Evolutionary conservation across 1,140 invertebrate species (phyloP), one percentile per base, ranked within the genome.

Genomic region (Drosophila equinoxialis): DNA sequence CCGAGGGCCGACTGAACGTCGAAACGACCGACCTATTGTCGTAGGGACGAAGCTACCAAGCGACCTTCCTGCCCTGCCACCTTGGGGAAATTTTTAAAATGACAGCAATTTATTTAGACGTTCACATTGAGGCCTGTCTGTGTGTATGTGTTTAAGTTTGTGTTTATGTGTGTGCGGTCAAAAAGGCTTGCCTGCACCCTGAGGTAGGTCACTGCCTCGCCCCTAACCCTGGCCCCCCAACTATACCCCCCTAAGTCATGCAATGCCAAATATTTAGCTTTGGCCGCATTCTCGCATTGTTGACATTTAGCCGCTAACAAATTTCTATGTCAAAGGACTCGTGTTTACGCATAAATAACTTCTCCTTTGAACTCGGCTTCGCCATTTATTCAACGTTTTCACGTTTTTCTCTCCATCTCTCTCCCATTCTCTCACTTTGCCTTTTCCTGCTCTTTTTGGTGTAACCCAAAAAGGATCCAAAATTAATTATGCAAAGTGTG

Each of bases 401-500:
- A 68, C 63, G 55, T 61, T 65, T 70, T 45, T 35, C 7, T 23
- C 33, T 64, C 14, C 13, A 3, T 7, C 14, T 45, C n/a, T 45
- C 42, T 7, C 42, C 6, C 17, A 20, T 13, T 51, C n/a, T 45
- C 42, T 7, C 42, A 14, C 17, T 48, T 13, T 51, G n/a, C 41
- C 8, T 42, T 26, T 77, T 63, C 68, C 48, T 7, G 33, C 61
- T 70, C 11, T 20, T 14, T 41, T 55, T 61, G 39, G 66, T 79
- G 57, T 62, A 42, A 41, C 11, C 71, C 57, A 59, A 37, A 67
- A 69, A 58, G 60, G 69, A 59, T 67, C 66, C 65, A 57, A 65
- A 89, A 89, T 79, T 89, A 89, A 89, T 89, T 89, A 84, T 89
- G 84, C 78, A 89, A 84, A 89, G 72, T 89, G 77, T 68, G 83